Conservation (phyloP, 2,113 vertebrate species). For the Scolopax mira region DNA sequence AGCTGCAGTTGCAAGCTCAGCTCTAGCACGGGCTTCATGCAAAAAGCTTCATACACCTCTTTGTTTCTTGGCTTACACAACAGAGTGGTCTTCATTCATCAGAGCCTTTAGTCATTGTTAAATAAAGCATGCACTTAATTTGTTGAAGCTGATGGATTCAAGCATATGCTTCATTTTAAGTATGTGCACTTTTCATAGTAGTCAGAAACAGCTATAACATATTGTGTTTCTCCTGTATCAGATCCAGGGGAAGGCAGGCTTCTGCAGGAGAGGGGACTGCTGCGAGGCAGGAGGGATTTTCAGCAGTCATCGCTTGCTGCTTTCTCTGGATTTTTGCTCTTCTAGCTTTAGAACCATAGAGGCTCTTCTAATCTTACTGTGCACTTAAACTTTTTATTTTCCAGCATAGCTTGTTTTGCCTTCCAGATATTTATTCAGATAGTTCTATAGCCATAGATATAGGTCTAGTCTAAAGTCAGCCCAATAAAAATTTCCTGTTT, state of each 20-base stretch:
- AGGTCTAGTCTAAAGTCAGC: background rate
- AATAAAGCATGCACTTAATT: background rate
- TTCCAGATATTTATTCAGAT: background rate
- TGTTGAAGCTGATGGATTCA: background rate
- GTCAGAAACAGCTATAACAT: accelerated
- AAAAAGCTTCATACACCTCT: accelerated
- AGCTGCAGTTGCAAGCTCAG: background rate
- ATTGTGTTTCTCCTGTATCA: accelerated
- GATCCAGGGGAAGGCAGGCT: accelerated
- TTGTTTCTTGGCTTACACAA: accelerated
- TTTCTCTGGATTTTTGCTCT: background rate
- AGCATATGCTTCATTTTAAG: background rate
- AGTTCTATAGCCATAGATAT: too few relatives aligned
- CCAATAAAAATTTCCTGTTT: background rate
- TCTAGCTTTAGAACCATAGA: background rate
- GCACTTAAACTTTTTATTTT: background rate
- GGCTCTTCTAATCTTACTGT: background rate
- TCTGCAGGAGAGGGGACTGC: background rate
- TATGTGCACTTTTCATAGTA: background rate
- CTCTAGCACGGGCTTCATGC: background rate
- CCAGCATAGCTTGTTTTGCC: background rate
- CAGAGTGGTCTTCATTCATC: accelerated
- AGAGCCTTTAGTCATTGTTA: background rate
- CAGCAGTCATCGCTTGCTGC: background rate
- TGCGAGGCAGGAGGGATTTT: accelerated